Conservation (phyloP, 2,113 vertebrate species). For the Caranx melampygus region DNA sequence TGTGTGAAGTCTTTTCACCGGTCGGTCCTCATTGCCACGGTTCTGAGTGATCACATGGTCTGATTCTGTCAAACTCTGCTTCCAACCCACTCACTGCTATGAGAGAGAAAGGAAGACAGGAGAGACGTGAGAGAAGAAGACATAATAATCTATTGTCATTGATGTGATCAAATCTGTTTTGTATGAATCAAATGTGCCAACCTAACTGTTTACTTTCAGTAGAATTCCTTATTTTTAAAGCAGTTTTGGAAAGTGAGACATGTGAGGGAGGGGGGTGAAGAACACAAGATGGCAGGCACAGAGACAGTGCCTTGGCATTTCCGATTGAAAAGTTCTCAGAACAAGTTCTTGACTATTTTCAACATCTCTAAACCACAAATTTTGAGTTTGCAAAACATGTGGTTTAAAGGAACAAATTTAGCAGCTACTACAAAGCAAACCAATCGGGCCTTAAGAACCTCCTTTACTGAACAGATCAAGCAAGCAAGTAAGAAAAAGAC, state of each 20-base stretch:
- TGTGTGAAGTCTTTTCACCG: conserved; percentile 54
- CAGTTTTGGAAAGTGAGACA: conserved; percentile 3
- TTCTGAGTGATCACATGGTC: conserved; percentile 80
- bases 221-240: background rate
- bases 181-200: background rate
- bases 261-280: background rate
- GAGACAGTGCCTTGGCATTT: conserved; percentile 19
- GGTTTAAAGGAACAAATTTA: background rate
- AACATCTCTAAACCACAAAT: conserved; percentile 9
- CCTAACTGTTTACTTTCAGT: background rate
- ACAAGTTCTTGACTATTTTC: conserved; percentile 14
- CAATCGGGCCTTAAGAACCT: background rate
- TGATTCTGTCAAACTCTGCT: conserved; percentile 75
- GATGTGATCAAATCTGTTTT: conserved; percentile 25
- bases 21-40: conserved; percentile 56
- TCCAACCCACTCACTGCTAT: conserved; percentile 44
- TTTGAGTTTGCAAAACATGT: background rate
- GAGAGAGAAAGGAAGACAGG: conserved; percentile 36
- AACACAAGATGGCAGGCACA: conserved; percentile 11
- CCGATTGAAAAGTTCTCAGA: conserved; percentile 24
- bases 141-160: conserved; percentile 29
- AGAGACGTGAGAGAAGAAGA: background rate
- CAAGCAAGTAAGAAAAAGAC: background rate
- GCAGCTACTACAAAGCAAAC: background rate
- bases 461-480: background rate